phyloP scores from a whole-genome alignment of 2,797 vertebrate species.

The Eulemur albifrons region DNA sequence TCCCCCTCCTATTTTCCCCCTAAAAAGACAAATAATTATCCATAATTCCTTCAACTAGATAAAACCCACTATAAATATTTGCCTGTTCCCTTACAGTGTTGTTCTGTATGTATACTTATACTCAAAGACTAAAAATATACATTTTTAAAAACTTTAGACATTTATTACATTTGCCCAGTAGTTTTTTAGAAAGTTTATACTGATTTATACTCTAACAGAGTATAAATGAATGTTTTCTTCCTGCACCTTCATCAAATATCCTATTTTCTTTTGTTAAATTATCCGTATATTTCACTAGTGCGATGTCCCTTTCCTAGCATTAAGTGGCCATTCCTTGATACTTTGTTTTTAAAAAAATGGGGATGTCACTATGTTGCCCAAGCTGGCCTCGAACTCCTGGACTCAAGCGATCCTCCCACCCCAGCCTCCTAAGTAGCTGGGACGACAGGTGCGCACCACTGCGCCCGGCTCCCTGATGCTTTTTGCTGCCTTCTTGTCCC shows the following conservation, averaged over 20 bases:
- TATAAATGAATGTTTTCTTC: background rate
- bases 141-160: background rate
- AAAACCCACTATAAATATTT: background rate
- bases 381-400: background rate
- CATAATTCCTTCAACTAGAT: background rate
- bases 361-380: background rate
- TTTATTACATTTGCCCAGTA: background rate
- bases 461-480: background rate
- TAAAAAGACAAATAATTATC: background rate
- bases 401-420: background rate
- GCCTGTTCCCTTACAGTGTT: background rate
- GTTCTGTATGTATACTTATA: background rate
- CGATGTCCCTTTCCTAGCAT: background rate
- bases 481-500: conserved; percentile 24
- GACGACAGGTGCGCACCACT: background rate
- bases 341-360: background rate
- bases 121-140: background rate
- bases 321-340: background rate
- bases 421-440: background rate
- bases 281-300: background rate
- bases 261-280: background rate
- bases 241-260: background rate
- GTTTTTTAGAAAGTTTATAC: background rate
- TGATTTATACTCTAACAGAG: background rate
- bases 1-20: no score